These are phyloP conservation scores for Sigmodon hispidus DNA, from an alignment of 2,113 vertebrate genomes.

Conservation along the genomic window DNA sequence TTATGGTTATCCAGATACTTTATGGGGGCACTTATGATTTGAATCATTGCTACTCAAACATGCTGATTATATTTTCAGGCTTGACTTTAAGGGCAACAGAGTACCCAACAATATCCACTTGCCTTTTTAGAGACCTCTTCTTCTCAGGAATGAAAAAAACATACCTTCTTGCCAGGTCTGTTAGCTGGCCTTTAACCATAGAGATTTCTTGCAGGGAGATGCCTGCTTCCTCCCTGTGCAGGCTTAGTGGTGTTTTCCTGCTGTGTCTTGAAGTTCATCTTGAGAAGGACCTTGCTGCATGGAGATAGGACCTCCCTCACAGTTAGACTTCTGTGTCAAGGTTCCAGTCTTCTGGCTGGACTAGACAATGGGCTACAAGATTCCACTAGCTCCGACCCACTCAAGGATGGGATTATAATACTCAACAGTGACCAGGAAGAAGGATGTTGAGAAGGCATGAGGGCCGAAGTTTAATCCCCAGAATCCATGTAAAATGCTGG, in stretches of 20 bases:
- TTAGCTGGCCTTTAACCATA: not conserved
- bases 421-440: no score
- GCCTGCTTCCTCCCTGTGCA: rapidly evolving
- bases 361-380: not conserved
- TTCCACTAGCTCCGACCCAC: no score
- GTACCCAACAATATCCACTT: rapidly evolving
- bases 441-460: not conserved
- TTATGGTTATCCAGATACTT: not conserved
- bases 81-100: slow-evolving; percentile 26
- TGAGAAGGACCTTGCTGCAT: not conserved
- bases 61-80: not conserved
- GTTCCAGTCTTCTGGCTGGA: not conserved
- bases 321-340: not conserved
- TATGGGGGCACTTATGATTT: not conserved
- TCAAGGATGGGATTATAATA: not conserved
- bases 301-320: not conserved
- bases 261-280: not conserved
- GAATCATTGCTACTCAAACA: not conserved
- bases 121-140: not conserved
- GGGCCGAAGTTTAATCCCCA: no score
- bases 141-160: not conserved
- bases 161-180: not conserved
- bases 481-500: not conserved
- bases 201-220: not conserved
- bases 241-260: not conserved